phyloP scores from a whole-genome alignment of 2,797 vertebrate genomes.

The Mico argentatus region DNA sequence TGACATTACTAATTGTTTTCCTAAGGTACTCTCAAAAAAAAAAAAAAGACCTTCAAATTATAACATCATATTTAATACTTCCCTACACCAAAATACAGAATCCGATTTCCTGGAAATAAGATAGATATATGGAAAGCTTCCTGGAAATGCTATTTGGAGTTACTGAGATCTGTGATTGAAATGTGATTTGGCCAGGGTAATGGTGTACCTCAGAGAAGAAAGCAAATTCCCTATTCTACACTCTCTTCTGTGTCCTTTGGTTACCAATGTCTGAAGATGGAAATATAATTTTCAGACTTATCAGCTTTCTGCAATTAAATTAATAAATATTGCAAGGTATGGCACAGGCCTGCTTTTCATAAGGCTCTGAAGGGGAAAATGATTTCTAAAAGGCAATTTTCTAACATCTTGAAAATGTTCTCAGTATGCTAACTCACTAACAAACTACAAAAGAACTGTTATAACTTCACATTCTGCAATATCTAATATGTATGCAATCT shows the following conservation, averaged over 20 bases:
- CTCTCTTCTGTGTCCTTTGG: not conserved
- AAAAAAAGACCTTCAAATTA: not conserved
- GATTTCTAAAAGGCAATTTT: slow-evolving; percentile 59
- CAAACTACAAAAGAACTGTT: slow-evolving; percentile 3
- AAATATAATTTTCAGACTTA: slow-evolving; percentile 41
- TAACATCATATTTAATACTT: not conserved
- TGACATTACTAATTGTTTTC: not conserved
- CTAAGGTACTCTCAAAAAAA: not conserved
- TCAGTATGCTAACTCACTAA: slow-evolving; percentile 32
- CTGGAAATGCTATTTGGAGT: not conserved
- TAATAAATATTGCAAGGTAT: not conserved
- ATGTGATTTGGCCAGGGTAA: not conserved
- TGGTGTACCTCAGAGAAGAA: not conserved
- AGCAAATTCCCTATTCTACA: not conserved
- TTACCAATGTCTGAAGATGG: not conserved
- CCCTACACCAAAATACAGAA: not conserved
- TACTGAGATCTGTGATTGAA: not conserved
- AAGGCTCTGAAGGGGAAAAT: slow-evolving; percentile 31
- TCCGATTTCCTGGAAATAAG: not conserved
- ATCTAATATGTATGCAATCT: slow-evolving; percentile 35
- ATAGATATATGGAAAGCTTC: not conserved
- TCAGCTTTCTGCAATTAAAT: slow-evolving; percentile 58
- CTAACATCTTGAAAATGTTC: slow-evolving; percentile 8
- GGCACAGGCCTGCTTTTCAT: slow-evolving; percentile 15
- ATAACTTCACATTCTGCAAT: not conserved